Percentiles rank a stretch among this genome's conserved stretches.
These are phyloP conservation scores for Choloepus didactylus DNA, from an alignment of 2,797 vertebrate genomes.

Conservation along the genomic window DNA sequence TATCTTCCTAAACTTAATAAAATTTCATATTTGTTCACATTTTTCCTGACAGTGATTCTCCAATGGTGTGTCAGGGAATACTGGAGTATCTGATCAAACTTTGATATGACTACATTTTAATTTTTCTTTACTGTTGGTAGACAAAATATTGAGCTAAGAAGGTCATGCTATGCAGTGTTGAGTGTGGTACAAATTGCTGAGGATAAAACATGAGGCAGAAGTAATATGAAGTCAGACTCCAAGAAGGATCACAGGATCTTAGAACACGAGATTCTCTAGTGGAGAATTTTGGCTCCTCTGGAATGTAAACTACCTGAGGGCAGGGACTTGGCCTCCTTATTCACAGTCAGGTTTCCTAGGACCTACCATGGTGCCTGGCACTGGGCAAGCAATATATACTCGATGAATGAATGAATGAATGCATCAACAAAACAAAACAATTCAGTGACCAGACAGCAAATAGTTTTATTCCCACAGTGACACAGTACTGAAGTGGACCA, in stretches of 20 bases:
- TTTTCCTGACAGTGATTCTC: constrained; percentile 47
- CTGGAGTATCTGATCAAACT: not conserved
- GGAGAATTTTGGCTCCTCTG: not conserved
- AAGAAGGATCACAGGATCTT: not conserved
- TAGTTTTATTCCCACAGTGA: not conserved
- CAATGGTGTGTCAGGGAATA: not conserved
- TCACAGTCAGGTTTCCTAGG: not conserved
- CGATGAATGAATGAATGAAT: not conserved
- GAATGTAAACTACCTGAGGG: not conserved
- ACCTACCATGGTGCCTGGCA: not conserved
- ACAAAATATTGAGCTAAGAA: not conserved
- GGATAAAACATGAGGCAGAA: not conserved
- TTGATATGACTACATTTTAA: not conserved
- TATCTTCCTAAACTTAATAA: not conserved
- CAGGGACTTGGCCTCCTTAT: not conserved
- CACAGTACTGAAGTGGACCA: not conserved
- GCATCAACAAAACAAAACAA: not conserved
- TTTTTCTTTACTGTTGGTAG: not conserved
- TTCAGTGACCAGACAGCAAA: not conserved
- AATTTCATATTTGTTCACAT: not conserved
- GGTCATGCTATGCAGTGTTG: not conserved
- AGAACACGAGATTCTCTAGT: not conserved
- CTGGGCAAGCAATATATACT: not conserved
- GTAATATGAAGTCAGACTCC: not conserved
- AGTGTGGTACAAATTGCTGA: not conserved